Base-by-base conservation (phyloP, 2,888 invertebrate genomes). In the Lasioglossum marginatum region DNA sequence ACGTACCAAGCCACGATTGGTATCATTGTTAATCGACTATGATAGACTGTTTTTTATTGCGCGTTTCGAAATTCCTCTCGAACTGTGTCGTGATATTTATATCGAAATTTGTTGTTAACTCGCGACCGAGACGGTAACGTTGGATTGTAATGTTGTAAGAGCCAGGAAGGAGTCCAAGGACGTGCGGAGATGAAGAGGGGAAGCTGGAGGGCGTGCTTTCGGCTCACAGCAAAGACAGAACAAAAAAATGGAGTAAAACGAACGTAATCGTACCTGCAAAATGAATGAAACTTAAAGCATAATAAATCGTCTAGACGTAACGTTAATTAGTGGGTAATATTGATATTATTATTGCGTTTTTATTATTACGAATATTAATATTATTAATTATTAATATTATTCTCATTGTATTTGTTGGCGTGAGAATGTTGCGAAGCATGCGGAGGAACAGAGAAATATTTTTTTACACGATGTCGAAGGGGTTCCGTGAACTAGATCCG, bases 301-400 rank as follows among this genome's bases (percentile, higher is more conserved):
- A 91, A 92, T 91, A 85, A 91, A 90, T 90, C 90, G 89, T 92
- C 85, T 91, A 92, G 87, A 89, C 88, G 87, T 92, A 92, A 91
- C 92, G 91, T 92, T 92, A 92, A 91, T 89, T 92, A 91, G 91
- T 89, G 85, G 86, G 83, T 91, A 91, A 88, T 88, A 85, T 89
- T 89, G 92, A 86, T 86, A 87, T 79, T 91, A 90, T 90, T 88
- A 89, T 89, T 85, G 77, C 74, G 74, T 85, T 82, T 75, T 79
- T 88, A 88, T 79, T 90, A 91, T 79, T 87, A 88, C 68, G 85
- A 87, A 86, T 87, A 85, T 87, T 85, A 91, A 72, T 86, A 73
- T 52, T 73, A 87, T 72, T 81, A 89, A 86, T 84, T 88, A 87
- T 88, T 87, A 77, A 80, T 85, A 89, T 83, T 89, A 85, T 89